phyloP scores from a whole-genome alignment of 1,140 invertebrate genomes.

The Melitaea cinxia region DNA sequence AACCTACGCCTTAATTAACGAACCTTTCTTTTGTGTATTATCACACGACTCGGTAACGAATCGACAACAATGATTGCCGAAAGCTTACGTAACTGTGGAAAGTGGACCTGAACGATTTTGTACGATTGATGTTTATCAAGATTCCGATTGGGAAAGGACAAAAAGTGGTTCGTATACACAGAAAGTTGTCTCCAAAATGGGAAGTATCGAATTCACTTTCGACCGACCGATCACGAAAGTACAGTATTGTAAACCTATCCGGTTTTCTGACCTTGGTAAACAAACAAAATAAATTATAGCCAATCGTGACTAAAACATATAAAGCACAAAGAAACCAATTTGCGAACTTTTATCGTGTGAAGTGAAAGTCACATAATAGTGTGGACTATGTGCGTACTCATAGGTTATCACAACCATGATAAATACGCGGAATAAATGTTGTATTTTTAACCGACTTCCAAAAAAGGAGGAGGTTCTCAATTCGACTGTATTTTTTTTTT shows the following conservation, averaged over 20 bases:
- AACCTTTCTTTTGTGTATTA: constrained; percentile 59
- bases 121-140: constrained; percentile 66
- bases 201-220: constrained; percentile 67
- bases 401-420: constrained; percentile 44
- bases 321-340: constrained; percentile 61
- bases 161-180: constrained; percentile 68
- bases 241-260: constrained; percentile 55
- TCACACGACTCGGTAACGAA: constrained; percentile 48
- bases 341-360: constrained; percentile 61
- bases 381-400: constrained; percentile 27
- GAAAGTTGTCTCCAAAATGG: constrained; percentile 69
- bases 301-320: constrained; percentile 57
- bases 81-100: constrained; percentile 66
- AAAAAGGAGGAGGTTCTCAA: no score
- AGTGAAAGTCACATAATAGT: constrained; percentile 60
- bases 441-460: no score
- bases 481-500: no score
- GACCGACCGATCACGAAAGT: constrained; percentile 62
- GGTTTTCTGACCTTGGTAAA: constrained; percentile 67
- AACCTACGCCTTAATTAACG: constrained; percentile 62
- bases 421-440: constrained; percentile 23
- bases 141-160: constrained; percentile 68
- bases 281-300: constrained; percentile 48
- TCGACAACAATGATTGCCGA: constrained; percentile 52
- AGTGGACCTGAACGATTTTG: constrained; percentile 56